Base-by-base conservation (phyloP, 1,140 invertebrate genomes). In the Monomorium pharaonis region DNA sequence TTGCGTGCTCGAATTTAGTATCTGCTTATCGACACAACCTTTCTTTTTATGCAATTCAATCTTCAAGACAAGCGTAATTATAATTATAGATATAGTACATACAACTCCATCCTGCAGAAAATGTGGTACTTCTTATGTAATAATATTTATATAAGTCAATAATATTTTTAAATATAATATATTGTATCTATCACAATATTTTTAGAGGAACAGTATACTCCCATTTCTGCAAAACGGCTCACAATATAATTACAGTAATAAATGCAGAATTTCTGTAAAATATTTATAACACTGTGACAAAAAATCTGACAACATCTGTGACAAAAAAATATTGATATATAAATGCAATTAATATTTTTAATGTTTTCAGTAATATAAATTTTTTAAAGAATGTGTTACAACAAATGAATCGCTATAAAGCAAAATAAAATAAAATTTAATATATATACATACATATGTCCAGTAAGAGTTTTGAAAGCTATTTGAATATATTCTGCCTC, bases 1-100 rank as follows among this genome's bases (percentile, higher is more conserved):
- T 62, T 51, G 86, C 92, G 94, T 95, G 94, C 94, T 94, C 94
- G 94, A 95, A 95, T 92, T 95, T 95, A 95, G 94, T 94, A 94
- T 93, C 91, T 81, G 60, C 30, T 67, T 88, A 74, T 90, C 67
- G 84, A 87, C 84, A 76, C 91, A 94, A 94, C 92, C 80, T 93
- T 94, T 95, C 91, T 94, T 91, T 90, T 90, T 92, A 93, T 94
- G 94, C 94, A 94, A 89, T 89, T 92, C 92, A 92, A 94, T 93
- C 58, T 69, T 89, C 83, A 77, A 86, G 81, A 91, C 47, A 87
- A 84, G 72, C 58, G 51, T 67, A 10, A 62, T 86, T 42, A 85
- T 77, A 30, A 86, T 76, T 21, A 54, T 12, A 77, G 6, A 56
- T 56, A 70, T n/a, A 49, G 30, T 49, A 72, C 1, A 54, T 6